Percentiles rank a stretch among this genome's conserved stretches.
Evolutionary conservation across 2,113 vertebrate genomes (phyloP).

Genomic region (Spea multiplicata): DNA sequence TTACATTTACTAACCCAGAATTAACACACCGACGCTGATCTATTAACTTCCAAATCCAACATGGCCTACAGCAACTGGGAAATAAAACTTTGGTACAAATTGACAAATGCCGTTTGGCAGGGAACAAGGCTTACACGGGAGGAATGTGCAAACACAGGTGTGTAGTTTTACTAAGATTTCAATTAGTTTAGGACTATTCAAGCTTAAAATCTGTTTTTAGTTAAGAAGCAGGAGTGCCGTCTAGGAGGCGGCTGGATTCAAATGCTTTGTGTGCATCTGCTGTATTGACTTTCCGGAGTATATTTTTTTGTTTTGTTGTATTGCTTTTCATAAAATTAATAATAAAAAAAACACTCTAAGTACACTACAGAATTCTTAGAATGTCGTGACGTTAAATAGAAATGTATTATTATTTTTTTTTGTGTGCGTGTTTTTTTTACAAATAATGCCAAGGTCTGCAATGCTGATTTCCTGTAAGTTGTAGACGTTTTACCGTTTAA

Average conservation of each 20-base stretch:
- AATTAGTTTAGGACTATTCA: conserved; percentile 52
- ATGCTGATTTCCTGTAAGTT: neutral
- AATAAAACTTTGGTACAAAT: conserved; percentile 23
- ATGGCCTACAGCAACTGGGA: neutral
- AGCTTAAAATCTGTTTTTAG: conserved; percentile 55
- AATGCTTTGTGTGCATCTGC: conserved; percentile 54
- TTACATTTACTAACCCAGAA: neutral
- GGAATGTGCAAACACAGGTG: conserved; percentile 57
- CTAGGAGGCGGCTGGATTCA: conserved; percentile 1
- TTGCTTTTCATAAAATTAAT: conserved; percentile 40
- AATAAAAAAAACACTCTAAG: neutral
- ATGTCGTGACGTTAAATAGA: conserved; percentile 19
- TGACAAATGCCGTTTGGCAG: conserved; percentile 42
- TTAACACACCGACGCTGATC: neutral
- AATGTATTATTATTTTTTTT: conserved; percentile 24
- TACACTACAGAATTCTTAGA: conserved; percentile 34
- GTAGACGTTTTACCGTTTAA: conserved; percentile 12
- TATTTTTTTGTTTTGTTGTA: conserved; percentile 20
- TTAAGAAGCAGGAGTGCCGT: conserved; percentile 53
- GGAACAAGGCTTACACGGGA: conserved; percentile 46
- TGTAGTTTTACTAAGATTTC: conserved; percentile 55
- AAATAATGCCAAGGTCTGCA: neutral
- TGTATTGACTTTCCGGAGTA: neutral
- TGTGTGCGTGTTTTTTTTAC: neutral
- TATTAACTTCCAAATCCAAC: neutral